These are phyloP conservation scores for Coccyzus lansbergi DNA, from an alignment of 2,797 vertebrate genomes.

Conservation along the genomic window DNA sequence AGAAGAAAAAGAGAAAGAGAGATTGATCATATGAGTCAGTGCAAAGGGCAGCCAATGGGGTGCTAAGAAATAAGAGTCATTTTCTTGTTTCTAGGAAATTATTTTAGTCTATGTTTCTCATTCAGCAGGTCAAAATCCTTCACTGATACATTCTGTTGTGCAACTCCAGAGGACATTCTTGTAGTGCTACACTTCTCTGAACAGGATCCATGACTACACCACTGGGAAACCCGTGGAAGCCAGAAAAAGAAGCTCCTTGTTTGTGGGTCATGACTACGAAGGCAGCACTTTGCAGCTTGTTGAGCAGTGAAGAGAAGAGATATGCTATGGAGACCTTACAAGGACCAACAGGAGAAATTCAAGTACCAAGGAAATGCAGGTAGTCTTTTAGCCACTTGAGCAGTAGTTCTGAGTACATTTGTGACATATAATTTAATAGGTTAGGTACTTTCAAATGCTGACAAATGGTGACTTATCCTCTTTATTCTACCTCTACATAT, in stretches of 20 bases:
- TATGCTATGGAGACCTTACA: background rate
- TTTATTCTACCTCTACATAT: accelerated
- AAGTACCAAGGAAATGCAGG: background rate
- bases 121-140: background rate
- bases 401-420: background rate
- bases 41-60: background rate
- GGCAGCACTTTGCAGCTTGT: background rate
- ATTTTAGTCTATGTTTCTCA: background rate
- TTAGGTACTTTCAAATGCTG: background rate
- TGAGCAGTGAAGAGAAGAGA: background rate
- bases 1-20: background rate
- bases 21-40: background rate
- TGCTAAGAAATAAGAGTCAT: background rate
- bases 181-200: background rate
- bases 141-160: background rate
- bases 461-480: background rate
- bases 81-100: background rate
- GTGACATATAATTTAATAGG: background rate
- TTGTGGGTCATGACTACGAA: background rate
- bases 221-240: background rate
- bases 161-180: background rate
- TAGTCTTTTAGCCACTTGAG: background rate
- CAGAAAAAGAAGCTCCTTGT: background rate
- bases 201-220: background rate
- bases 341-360: background rate